Percentiles rank a stretch among this genome's conserved stretches.
phyloP scores from a whole-genome alignment of 1,140 invertebrate genomes.

The Alviniconcha marisindica region DNA sequence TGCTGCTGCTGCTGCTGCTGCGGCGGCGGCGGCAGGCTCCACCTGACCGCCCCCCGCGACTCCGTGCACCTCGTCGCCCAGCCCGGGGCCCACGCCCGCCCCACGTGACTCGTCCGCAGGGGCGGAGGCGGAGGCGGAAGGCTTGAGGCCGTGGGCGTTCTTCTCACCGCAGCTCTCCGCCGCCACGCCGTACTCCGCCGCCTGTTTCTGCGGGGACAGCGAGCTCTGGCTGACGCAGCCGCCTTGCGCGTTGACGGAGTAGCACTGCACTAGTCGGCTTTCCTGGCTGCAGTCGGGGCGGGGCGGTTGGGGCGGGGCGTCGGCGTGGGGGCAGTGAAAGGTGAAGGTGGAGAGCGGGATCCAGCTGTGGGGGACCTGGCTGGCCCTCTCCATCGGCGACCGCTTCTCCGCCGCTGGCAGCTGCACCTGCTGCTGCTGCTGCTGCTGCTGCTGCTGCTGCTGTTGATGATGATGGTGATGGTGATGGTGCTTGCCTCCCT shows the following conservation, averaged over 20 bases:
- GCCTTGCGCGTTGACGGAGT: neutral
- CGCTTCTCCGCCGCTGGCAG: neutral
- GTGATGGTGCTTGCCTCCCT: too few relatives aligned
- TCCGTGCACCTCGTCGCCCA: neutral
- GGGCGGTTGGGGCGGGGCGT: neutral
- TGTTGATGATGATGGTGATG: too few relatives aligned
- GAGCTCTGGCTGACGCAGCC: neutral
- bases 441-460: too few relatives aligned
- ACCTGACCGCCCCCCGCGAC: too few relatives aligned
- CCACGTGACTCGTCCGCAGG: neutral
- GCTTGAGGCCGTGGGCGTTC: too few relatives aligned
- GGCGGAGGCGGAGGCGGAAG: too few relatives aligned
- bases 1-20: too few relatives aligned
- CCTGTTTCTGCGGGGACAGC: neutral
- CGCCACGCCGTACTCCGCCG: too few relatives aligned
- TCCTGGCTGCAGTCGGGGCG: too few relatives aligned
- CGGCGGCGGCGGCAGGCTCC: too few relatives aligned
- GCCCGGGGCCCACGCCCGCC: neutral
- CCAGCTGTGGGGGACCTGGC: neutral
- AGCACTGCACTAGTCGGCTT: conserved; percentile 6
- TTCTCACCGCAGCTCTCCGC: too few relatives aligned
- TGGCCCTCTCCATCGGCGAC: neutral
- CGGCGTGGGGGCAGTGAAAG: neutral
- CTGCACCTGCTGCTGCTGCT: neutral
- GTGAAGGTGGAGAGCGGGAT: conserved; percentile 14